phyloP scores from a whole-genome alignment of 2,797 vertebrate genomes.

The Peromyscus eremicus region DNA sequence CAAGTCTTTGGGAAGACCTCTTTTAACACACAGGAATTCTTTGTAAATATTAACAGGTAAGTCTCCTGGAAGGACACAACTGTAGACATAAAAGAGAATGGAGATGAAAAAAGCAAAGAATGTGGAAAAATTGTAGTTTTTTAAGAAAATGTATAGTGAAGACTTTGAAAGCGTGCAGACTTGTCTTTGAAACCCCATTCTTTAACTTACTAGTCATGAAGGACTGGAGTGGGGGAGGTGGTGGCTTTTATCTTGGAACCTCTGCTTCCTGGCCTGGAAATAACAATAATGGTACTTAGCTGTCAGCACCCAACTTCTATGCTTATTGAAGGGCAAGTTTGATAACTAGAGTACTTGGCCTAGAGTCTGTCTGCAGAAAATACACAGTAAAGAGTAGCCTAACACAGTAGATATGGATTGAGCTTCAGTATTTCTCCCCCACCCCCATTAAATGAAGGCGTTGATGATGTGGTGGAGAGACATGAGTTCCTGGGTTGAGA shows the following conservation, averaged over 20 bases:
- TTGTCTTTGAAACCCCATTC: background rate
- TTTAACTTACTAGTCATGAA: no score
- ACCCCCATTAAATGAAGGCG: background rate
- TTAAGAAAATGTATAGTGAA: background rate
- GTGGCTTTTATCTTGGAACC: background rate
- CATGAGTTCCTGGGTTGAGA: background rate
- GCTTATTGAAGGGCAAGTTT: background rate
- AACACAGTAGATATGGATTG: background rate
- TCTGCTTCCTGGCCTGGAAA: constrained; percentile 4
- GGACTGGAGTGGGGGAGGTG: background rate
- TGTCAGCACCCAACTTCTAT: background rate
- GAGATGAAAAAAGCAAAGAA: background rate
- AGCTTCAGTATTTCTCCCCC: background rate
- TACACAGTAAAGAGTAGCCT: background rate
- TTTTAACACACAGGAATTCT: background rate
- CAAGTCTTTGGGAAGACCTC: background rate
- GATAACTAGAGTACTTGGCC: background rate
- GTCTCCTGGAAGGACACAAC: background rate
- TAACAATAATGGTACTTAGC: background rate
- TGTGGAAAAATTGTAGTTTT: background rate
- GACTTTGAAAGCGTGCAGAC: background rate
- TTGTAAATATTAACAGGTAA: background rate
- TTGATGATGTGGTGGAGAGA: background rate
- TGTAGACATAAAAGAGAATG: background rate
- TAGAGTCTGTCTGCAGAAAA: background rate